A percentile compares a stretch with the other conserved stretches of the same genome.
Evolutionary conservation across 1,140 invertebrate genomes (phyloP).

Genomic region (Macrobrachium rosenbergii): DNA sequence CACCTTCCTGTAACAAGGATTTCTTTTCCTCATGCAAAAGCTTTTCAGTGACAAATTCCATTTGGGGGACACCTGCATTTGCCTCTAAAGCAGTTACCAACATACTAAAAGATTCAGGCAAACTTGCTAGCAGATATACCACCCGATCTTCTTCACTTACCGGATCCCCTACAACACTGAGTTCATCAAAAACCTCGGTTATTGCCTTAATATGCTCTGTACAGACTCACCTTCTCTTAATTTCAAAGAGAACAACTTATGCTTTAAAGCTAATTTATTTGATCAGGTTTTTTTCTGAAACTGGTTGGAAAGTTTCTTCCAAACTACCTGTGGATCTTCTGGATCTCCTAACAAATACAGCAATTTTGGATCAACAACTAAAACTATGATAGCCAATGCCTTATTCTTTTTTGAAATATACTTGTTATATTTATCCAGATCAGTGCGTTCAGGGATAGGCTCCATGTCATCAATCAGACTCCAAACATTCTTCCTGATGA

Average conservation of each 20-base stretch:
- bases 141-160: conserved; percentile 19
- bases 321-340: conserved; percentile 34
- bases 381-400: conserved; percentile 40
- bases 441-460: background rate
- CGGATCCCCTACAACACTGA: conserved; percentile 1
- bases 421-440: background rate
- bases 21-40: no score
- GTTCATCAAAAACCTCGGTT: conserved; percentile 18
- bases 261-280: conserved; percentile 10
- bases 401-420: conserved; percentile 32
- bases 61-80: no score
- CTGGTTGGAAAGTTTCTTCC: conserved; percentile 30
- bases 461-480: conserved; percentile 4
- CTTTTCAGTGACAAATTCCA: no score
- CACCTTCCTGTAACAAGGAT: no score
- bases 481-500: conserved; percentile 40
- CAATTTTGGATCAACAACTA: no score
- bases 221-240: conserved; percentile 29
- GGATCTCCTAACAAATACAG: conserved; percentile 46
- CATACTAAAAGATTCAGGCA: no score
- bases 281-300: conserved; percentile 30
- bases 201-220: conserved; percentile 26
- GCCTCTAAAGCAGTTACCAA: no score
- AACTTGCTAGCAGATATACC: no score
- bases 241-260: conserved; percentile 7